Evolutionary conservation across 2,888 invertebrate genomes (phyloP).

Genomic region (Dascillus cervinus): DNA sequence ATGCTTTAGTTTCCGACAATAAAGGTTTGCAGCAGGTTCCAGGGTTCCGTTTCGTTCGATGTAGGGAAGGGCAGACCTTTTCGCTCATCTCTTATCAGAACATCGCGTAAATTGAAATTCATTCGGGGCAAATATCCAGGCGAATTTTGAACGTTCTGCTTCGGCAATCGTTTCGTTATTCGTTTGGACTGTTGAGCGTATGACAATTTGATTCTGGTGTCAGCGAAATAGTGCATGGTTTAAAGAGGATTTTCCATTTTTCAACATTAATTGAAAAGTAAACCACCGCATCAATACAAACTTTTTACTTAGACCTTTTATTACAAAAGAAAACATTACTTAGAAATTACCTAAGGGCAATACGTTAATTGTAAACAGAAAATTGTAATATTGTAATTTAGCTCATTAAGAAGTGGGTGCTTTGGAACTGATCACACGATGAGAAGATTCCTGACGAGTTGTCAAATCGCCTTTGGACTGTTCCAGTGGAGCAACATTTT

Average conservation of each 20-base stretch:
- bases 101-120: slow-evolving; percentile 39
- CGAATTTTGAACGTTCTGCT: slow-evolving; percentile 8
- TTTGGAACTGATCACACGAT: neutral
- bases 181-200: slow-evolving; percentile 23
- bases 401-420: neutral
- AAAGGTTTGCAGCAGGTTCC: no score
- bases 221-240: slow-evolving; percentile 38
- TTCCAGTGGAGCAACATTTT: slow-evolving; percentile 13
- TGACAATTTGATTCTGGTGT: slow-evolving; percentile 36
- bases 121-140: slow-evolving; percentile 26
- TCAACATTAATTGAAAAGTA: slow-evolving; percentile 39
- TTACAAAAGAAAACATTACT: no score
- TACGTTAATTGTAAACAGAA: no score
- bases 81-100: slow-evolving; percentile 28
- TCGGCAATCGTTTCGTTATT: slow-evolving; percentile 7
- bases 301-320: no score
- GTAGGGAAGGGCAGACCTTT: no score
- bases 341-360: no score
- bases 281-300: no score
- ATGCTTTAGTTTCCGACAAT: no score
- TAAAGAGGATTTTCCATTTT: slow-evolving; percentile 40
- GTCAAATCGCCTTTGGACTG: slow-evolving; percentile 10
- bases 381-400: no score
- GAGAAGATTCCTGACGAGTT: slow-evolving; percentile 5
- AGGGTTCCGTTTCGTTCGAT: no score